Base-by-base conservation (phyloP, 2,797 vertebrate genomes). In the Takifugu ocellatus region DNA sequence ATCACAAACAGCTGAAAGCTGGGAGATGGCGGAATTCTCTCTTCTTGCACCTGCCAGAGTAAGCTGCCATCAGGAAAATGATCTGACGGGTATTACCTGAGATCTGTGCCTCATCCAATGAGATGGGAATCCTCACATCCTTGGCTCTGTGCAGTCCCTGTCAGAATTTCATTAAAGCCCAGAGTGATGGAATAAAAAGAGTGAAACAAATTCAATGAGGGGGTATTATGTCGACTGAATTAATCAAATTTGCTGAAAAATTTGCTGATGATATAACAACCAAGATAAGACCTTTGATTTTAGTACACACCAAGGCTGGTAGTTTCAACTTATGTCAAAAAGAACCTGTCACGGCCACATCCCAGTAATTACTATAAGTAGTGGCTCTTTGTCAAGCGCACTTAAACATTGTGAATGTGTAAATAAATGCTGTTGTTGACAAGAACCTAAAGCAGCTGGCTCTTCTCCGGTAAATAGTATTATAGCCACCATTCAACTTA, bases 181-280 rank as follows among this genome's bases (percentile, higher is more conserved):
- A 44, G 36, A 31, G 51, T 61, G 43, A 44, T 65, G 10, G 49
- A 75, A 54, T 70, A 39, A 51, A 66, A 74, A 68, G 54, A 60
- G 52, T 26, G 51, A 50, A 48, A 57, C 12, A 36, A 48, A 29
- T 68, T 39, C 44, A 48, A 48, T 26, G 7, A 24, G 21, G 17
- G 15, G 55, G 43, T 15, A 31, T 52, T 47, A 72, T 60, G 27
- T 72, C 51, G 47, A 15, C 31, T 48, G 26, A 72, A 72, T 78
- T 68, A 57, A 62, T 74, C 44, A 53, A 47, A 52, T 56, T 70
- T 68, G 63, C 56, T 54, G 56, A 71, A 33, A 55, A 63, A n/a
- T n/a, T n/a, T n/a, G 60, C 27, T 58, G 36, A 74, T 44, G 15
- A 43, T 51, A 51, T 29, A 36, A 10, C 10, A 33, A 7, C 10